These are phyloP conservation scores for Orussus abietinus DNA, from an alignment of 1,140 invertebrate species.

Conservation along the genomic window DNA sequence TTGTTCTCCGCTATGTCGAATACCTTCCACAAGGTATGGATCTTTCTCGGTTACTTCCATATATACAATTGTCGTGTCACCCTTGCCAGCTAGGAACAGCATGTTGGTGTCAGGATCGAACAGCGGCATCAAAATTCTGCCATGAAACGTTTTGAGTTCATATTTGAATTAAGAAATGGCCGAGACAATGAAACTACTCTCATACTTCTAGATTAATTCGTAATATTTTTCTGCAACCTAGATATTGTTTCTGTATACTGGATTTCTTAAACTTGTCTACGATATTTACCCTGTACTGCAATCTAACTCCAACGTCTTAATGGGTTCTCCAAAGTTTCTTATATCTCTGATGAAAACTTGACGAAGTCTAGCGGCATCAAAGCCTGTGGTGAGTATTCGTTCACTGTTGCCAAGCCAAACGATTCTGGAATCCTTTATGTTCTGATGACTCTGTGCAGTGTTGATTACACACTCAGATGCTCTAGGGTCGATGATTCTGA, in stretches of 20 bases:
- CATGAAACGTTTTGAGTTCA: conserved; percentile 26
- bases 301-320: conserved; percentile 78
- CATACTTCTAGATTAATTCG: conserved; percentile 5
- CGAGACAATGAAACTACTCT: conserved; percentile 5
- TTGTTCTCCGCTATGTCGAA: conserved; percentile 78
- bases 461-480: conserved; percentile 60
- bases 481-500: conserved; percentile 78
- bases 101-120: conserved; percentile 90
- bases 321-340: conserved; percentile 71
- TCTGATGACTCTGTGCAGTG: conserved; percentile 73
- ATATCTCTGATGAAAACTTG: conserved; percentile 86
- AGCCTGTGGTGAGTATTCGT: conserved; percentile 77
- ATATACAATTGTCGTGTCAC: conserved; percentile 81
- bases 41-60: conserved; percentile 82
- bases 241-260: too few species aligned
- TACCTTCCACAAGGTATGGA: conserved; percentile 79
- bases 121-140: conserved; percentile 77
- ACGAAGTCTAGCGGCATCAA: conserved; percentile 71
- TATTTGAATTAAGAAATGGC: conserved; percentile 11
- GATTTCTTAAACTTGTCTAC: too few species aligned
- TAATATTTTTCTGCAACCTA: background rate
- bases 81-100: conserved; percentile 91
- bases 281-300: conserved; percentile 76
- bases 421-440: conserved; percentile 85
- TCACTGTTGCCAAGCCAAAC: conserved; percentile 84